These are phyloP conservation scores for Leptinotarsa peninsularis DNA, from an alignment of 2,888 invertebrate genomes.

Conservation along the genomic window DNA sequence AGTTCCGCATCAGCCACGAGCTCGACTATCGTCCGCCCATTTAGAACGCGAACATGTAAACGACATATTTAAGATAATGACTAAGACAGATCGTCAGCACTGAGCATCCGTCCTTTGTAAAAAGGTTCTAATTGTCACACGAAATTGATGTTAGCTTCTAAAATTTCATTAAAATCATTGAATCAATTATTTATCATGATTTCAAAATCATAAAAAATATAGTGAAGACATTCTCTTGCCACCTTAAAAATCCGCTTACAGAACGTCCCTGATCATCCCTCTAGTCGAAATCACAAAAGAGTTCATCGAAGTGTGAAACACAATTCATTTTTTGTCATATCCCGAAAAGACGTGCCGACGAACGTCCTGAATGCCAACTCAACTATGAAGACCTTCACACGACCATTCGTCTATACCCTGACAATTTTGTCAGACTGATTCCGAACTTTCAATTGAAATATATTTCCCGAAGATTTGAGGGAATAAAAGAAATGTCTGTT, in stretches of 20 bases:
- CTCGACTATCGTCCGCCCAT: too few relatives aligned
- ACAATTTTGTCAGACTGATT: constrained; percentile 26
- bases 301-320: constrained; percentile 18
- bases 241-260: background rate
- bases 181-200: too few relatives aligned
- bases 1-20: too few relatives aligned
- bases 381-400: constrained; percentile 16
- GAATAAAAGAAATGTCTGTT: constrained; percentile 38
- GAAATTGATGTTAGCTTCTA: too few relatives aligned
- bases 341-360: constrained; percentile 17
- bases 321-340: constrained; percentile 23
- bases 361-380: constrained; percentile 17
- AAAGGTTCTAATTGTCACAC: too few relatives aligned
- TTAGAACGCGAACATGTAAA: too few relatives aligned
- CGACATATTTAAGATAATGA: too few relatives aligned
- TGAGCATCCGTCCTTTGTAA: too few relatives aligned
- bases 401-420: constrained; percentile 17
- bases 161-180: too few relatives aligned
- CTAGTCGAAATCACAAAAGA: constrained; percentile 19
- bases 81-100: too few relatives aligned
- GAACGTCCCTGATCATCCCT: background rate
- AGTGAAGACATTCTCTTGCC: background rate
- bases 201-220: too few relatives aligned
- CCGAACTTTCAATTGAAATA: constrained; percentile 38
- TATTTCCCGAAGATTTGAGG: constrained; percentile 38